These are phyloP conservation scores for Balearica regulorum DNA, from an alignment of 2,797 vertebrate genomes.

Conservation along the genomic window DNA sequence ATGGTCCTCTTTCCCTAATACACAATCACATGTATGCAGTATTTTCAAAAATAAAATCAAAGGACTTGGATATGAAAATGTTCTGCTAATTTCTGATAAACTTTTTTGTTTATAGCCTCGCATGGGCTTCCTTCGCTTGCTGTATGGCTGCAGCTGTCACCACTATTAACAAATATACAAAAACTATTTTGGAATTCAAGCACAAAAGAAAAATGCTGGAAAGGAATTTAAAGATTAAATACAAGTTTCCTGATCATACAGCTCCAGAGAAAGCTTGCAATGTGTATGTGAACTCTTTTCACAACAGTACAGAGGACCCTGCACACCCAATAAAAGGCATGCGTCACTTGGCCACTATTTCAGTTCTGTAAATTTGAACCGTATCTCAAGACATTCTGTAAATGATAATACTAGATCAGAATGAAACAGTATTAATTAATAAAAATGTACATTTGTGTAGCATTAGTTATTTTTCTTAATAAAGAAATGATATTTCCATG, in stretches of 20 bases:
- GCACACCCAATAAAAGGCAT: constrained; percentile 79
- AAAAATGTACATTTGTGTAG: neutral
- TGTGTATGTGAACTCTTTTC: constrained; percentile 87
- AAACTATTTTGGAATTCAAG: constrained; percentile 88
- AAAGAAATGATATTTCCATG: neutral
- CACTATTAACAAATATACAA: constrained; percentile 89
- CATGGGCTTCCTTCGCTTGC: constrained; percentile 91
- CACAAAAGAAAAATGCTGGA: constrained; percentile 86
- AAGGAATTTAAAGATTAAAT: constrained; percentile 86
- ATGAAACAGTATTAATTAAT: neutral
- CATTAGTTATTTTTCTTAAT: neutral
- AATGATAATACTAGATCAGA: constrained; percentile 74
- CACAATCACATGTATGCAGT: neutral
- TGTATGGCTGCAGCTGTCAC: constrained; percentile 91
- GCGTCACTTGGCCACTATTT: constrained; percentile 62
- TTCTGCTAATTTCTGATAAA: neutral
- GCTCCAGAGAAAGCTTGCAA: constrained; percentile 85
- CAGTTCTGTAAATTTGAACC: constrained; percentile 80
- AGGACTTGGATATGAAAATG: neutral
- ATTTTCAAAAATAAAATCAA: neutral
- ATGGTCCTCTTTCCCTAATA: neutral
- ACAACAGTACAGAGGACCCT: constrained; percentile 79
- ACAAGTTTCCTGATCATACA: constrained; percentile 80
- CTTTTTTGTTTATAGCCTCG: constrained; percentile 76
- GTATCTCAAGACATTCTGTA: constrained; percentile 69